Base-by-base conservation (phyloP, 2,888 invertebrate genomes). In the Dolichomitus sp. region DNA sequence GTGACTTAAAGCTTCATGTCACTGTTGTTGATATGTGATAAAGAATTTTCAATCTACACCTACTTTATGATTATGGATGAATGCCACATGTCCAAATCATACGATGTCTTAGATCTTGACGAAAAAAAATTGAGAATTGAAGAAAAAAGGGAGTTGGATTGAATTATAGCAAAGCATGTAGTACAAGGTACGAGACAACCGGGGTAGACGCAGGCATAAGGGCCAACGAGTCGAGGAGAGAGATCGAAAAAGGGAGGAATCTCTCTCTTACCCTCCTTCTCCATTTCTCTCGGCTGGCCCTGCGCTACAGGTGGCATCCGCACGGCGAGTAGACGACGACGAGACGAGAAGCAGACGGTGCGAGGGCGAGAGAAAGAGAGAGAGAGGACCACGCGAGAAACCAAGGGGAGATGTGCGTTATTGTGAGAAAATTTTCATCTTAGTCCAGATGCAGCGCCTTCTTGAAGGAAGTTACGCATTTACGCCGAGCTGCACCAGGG, bases 221-320 rank as follows among this genome's bases (percentile, higher is more conserved):
- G 74, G 74, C 63, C 33, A 79, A 50, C 23, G 19, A 54, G 63
- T n/a, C 19, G 50, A 52, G 27, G 48, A 74, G 59, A 68, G 48
- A 70, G 19, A 19, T 23, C 42, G 50, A 50, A 40, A 59, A 30
- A 48, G 65, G 40, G 45, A 65, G 65, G 37, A 40, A 63, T 54
- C 54, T 54, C 50, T 50, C 27, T 27, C 54, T 27, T 11, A 1
- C 54, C 23, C 27, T 54, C 54, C 5, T 27, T 54, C 27, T n/a
- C 59, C 63, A 61, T 84, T 81, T 79, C 77, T 82, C 84, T 80
- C 73, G 69, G 74, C 66, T 65, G 65, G 81, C 75, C 83, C 83
- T 81, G 84, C 74, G 87, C 88, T 86, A 89, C 90, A 91, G 90
- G 90, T 91, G 90, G 90, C 89, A 87, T 88, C 86, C 85, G 86